These are phyloP conservation scores for Tamandua tetradactyla DNA, from an alignment of 2,797 vertebrate species.

Conservation along the genomic window DNA sequence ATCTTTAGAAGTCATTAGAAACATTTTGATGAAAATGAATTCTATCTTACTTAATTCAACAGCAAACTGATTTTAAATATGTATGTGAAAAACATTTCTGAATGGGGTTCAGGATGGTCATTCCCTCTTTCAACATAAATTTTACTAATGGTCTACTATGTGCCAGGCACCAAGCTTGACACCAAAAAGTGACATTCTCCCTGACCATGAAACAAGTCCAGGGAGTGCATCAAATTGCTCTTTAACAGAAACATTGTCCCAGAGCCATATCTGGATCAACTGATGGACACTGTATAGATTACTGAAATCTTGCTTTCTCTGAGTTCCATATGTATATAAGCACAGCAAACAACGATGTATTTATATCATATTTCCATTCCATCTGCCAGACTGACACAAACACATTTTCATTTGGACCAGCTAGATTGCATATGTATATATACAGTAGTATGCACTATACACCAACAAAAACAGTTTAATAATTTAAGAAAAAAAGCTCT, in stretches of 20 bases:
- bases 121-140: slow-evolving; percentile 45
- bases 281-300: not conserved
- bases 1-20: slow-evolving; percentile 20
- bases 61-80: slow-evolving; percentile 49
- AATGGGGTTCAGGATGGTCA: not conserved
- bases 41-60: slow-evolving; percentile 9
- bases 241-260: slow-evolving; percentile 17
- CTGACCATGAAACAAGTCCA: slow-evolving; percentile 34
- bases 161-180: not conserved
- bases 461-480: not conserved
- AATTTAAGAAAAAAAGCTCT: slow-evolving; percentile 14
- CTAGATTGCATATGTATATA: not conserved
- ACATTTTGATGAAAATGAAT: slow-evolving; percentile 53
- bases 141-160: not conserved
- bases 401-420: slow-evolving; percentile 47
- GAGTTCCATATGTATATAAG: not conserved
- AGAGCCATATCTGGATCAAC: not conserved
- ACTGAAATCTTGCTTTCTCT: slow-evolving; percentile 28
- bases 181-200: slow-evolving; percentile 45
- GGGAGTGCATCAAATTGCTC: not conserved
- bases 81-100: slow-evolving; percentile 52
- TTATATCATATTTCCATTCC: not conserved
- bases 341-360: not conserved
- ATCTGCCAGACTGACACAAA: not conserved
- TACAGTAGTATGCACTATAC: not conserved